Base-by-base conservation (phyloP, 2,888 invertebrate genomes). In the Pseudeuparius sepicola region DNA sequence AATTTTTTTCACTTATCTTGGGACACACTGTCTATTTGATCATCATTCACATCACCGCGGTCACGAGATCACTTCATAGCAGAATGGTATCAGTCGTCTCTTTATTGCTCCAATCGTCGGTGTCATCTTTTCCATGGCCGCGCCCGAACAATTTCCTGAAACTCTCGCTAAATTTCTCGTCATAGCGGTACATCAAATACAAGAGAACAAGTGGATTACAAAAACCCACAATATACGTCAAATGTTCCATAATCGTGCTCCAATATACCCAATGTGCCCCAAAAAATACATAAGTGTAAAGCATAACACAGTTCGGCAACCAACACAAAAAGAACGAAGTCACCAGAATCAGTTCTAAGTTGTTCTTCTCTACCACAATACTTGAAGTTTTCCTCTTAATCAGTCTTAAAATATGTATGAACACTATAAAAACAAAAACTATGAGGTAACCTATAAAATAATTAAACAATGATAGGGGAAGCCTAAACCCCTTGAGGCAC, bases 271-370 rank as follows among this genome's bases (percentile, higher is more conserved):
- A 14, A 14, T 9, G 26, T 4, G 24, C 10, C 4, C 25, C 14
- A 4, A 38, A 33, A 27, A 31, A 34, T 7, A 33, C 5, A 29
- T 38, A 31, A 12, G 26, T 34, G 13, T 38, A 39, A 4, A 31
- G 11, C n/a, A 12, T 13, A 7, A 38, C 13, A 27, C 29, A 32
- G 14, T 37, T 41, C 15, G 39, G 44, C 17, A 44, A 10, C 42
- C 42, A 43, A 30, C 41, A 44, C 2, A 43, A 10, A 17, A 42
- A 42, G 13, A 36, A 44, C 1, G 44, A 38, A 26, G 30, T 37
- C 5, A 41, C 39, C 16, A 43, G n/a, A 4, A 40, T 15, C 24
- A 44, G 28, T 28, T 39, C 39, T 20, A 36, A 6, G 2, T 31
- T 36, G 11, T 23, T 31, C 10, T 40, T 40, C 17, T 31, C 38